Evolutionary conservation across 2,888 invertebrate species (phyloP), one percentile per base, ranked within the genome.

Genomic region (Xanthostigma xanthostigma): DNA sequence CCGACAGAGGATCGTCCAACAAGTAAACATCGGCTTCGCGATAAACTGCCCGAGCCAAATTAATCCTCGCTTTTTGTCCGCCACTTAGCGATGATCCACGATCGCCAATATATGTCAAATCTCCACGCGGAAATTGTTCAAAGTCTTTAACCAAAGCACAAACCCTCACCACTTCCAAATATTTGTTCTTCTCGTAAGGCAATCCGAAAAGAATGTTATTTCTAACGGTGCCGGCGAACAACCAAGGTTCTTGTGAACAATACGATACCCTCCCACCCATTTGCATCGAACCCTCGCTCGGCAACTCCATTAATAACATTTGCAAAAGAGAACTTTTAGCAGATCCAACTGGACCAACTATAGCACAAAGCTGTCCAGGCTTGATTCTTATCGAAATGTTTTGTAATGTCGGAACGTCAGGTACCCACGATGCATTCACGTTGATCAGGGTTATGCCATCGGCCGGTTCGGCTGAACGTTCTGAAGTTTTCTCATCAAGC

Each of bases 301-400:
- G 69, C 2, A 83, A 60, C 61, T 84, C 84, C 2, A 75, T 74
- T 11, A 84, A 67, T 11, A 84, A 63, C 35, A 76, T 60, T 54
- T 76, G 72, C 2, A 78, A 58, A n/a, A 76, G 52, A 0, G 74
- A 73, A 53, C 66, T 71, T 64, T 84, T 94, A 60, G 93, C 94
- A 35, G 87, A 75, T 9, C 93, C 94, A 10, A 93, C 92, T 0
- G 90, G 81, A 9, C 93, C 93, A 50, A 93, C 84, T 12, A 94
- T 73, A 2, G 86, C 89, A 55, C 85, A 79, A 2, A 90, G 69
- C 58, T 79, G 75, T 14, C 80, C 79, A 52, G 72, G 71, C 8
- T 73, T 70, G 2, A 84, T 70, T 1, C 68, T 66, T 10, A 84
- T 57, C 55, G 73, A 76, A 9, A 85, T 66, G 54, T 62, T 68